phyloP scores from a whole-genome alignment of 1,140 invertebrate species.

The Leucophenga varia region DNA sequence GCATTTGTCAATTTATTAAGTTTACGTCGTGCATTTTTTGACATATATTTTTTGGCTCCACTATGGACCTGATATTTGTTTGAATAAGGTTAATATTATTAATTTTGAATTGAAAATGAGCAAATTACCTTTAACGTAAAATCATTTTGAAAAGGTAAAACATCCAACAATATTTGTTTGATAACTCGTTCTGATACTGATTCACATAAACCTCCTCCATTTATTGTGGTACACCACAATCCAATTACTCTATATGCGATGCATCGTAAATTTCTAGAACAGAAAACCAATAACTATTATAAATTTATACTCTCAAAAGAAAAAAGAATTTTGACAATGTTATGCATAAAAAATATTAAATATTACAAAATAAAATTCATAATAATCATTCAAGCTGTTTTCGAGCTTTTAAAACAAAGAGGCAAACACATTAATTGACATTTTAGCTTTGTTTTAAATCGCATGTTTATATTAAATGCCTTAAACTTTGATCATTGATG shows the following conservation, averaged over 20 bases:
- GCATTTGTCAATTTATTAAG: slow-evolving; percentile 15
- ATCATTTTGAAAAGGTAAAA: slow-evolving; percentile 15
- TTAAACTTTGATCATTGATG: too few relatives aligned
- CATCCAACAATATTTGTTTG: slow-evolving; percentile 10
- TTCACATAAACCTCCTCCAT: slow-evolving; percentile 9
- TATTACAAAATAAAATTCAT: too few relatives aligned
- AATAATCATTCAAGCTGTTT: too few relatives aligned
- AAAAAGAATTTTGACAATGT: too few relatives aligned
- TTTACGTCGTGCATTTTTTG: slow-evolving; percentile 15
- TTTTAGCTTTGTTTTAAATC: too few relatives aligned
- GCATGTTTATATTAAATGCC: too few relatives aligned
- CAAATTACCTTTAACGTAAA: slow-evolving; percentile 13
- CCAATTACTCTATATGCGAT: slow-evolving; percentile 3
- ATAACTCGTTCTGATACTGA: slow-evolving; percentile 10
- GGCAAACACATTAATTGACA: too few relatives aligned
- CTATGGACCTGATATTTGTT: too few relatives aligned
- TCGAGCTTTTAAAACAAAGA: too few relatives aligned
- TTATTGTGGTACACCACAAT: slow-evolving; percentile 12
- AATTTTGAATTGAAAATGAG: background rate
- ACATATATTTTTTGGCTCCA: slow-evolving; percentile 14
- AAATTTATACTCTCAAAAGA: too few relatives aligned
- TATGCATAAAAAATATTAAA: too few relatives aligned
- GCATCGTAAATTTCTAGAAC: background rate
- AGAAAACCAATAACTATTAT: too few relatives aligned
- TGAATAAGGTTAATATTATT: slow-evolving; percentile 2